Conservation (phyloP, 2,797 vertebrate genomes). For the Leuciscus waleckii region DNA sequence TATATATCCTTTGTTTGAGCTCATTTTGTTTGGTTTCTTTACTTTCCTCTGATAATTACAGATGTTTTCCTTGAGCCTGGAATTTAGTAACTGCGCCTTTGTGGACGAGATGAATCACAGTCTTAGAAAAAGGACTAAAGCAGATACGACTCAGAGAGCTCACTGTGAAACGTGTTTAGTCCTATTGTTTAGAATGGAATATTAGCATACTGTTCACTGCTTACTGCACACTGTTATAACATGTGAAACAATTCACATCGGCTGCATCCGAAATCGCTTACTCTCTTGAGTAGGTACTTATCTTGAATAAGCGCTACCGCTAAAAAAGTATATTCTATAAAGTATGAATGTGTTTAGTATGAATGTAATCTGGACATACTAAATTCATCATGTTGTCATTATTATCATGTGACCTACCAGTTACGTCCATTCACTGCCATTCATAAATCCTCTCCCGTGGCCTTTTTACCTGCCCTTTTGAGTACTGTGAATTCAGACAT, state of each 20-base stretch:
- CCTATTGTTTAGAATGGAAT: background rate
- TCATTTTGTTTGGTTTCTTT: slow-evolving; percentile 1
- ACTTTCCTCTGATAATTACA: slow-evolving; percentile 18
- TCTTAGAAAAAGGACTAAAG: slow-evolving; percentile 19
- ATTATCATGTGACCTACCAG: too few species aligned
- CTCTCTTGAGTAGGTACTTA: too few species aligned
- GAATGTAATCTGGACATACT: too few species aligned
- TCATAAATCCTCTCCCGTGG: too few species aligned
- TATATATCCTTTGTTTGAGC: slow-evolving; percentile 14
- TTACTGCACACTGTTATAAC: background rate
- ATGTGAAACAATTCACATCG: background rate
- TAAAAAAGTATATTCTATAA: too few species aligned
- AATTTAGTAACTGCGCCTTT: slow-evolving; percentile 18
- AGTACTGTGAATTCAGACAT: too few species aligned
- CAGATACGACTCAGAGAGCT: background rate
- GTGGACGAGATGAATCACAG: slow-evolving; percentile 29
- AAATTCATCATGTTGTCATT: too few species aligned
- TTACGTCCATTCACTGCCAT: too few species aligned
- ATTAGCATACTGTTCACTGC: background rate
- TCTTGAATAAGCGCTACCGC: too few species aligned
- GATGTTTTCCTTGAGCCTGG: slow-evolving; percentile 27
- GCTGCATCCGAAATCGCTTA: too few species aligned
- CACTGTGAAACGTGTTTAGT: background rate
- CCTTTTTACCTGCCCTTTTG: too few species aligned
- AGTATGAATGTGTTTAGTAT: too few species aligned